Evolutionary conservation across 64 coral and sea anemone genomes (phyloP).

Genomic region (Actinia equina): DNA sequence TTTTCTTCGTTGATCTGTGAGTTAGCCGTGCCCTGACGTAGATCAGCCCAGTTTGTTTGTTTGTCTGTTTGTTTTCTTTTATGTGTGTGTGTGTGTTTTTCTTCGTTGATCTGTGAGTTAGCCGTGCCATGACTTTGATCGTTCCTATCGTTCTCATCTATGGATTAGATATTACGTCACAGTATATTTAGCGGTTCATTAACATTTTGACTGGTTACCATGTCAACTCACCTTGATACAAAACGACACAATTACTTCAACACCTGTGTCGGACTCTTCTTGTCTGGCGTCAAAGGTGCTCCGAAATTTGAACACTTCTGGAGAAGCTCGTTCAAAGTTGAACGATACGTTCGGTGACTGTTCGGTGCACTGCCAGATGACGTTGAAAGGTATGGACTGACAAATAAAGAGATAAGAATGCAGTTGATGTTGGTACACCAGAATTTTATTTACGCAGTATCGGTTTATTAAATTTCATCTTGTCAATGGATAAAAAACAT

Average conservation of each 20-base stretch:
- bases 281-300: not conserved
- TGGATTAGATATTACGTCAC: not conserved
- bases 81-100: too few species aligned
- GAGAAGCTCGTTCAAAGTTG: conserved; percentile 14
- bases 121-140: too few species aligned
- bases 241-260: not conserved
- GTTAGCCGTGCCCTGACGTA: too few species aligned
- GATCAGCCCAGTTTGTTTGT: too few species aligned
- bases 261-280: not conserved
- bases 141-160: too few species aligned
- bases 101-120: too few species aligned
- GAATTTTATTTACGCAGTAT: too few species aligned
- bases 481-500: too few species aligned
- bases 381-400: conserved; percentile 54
- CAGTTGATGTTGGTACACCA: not conserved
- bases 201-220: not conserved
- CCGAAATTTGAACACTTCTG: not conserved
- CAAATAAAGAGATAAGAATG: not conserved
- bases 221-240: not conserved
- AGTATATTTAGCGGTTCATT: not conserved
- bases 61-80: too few species aligned
- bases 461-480: not conserved
- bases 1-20: too few species aligned
- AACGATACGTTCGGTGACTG: conserved; percentile 41
- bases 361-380: conserved; percentile 66